A percentile compares a stretch with the other conserved stretches of the same genome.
Evolutionary conservation across 1,140 invertebrate species (phyloP).

Genomic region (Zeugodacus cucurbitae): DNA sequence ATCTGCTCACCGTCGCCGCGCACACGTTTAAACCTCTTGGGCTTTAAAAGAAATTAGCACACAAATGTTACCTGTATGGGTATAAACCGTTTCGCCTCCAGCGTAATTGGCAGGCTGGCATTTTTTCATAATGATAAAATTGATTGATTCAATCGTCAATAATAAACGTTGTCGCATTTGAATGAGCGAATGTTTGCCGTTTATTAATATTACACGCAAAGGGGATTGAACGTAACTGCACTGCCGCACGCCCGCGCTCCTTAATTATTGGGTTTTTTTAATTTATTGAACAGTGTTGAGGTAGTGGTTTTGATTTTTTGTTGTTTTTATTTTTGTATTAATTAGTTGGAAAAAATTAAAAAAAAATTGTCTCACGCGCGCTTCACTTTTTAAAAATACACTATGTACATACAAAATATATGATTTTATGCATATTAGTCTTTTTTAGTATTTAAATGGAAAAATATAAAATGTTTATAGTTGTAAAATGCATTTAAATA

Average conservation of each 20-base stretch:
- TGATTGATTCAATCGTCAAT: slow-evolving; percentile 16
- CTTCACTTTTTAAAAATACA: not conserved
- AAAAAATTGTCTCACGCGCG: not conserved
- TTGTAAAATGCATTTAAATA: not conserved
- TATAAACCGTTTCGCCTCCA: not conserved
- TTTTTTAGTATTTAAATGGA: not conserved
- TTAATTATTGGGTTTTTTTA: not conserved
- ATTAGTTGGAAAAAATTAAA: not conserved
- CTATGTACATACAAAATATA: not conserved
- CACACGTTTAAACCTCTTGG: not conserved
- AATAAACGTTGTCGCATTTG: not conserved
- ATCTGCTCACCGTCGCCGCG: not conserved
- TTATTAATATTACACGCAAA: slow-evolving; percentile 4
- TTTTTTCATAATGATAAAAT: not conserved
- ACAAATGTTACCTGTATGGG: not conserved
- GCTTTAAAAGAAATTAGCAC: slow-evolving; percentile 11
- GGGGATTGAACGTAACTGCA: not conserved
- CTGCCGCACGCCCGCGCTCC: not conserved
- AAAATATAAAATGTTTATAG: not conserved
- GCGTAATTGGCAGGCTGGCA: not conserved
- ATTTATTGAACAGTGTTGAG: not conserved
- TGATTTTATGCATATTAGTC: not conserved
- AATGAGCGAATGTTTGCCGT: not conserved
- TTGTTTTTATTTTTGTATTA: not conserved
- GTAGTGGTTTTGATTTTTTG: not conserved